phyloP scores from a whole-genome alignment of 2,888 invertebrate species.

The Agrotis exclamationis region DNA sequence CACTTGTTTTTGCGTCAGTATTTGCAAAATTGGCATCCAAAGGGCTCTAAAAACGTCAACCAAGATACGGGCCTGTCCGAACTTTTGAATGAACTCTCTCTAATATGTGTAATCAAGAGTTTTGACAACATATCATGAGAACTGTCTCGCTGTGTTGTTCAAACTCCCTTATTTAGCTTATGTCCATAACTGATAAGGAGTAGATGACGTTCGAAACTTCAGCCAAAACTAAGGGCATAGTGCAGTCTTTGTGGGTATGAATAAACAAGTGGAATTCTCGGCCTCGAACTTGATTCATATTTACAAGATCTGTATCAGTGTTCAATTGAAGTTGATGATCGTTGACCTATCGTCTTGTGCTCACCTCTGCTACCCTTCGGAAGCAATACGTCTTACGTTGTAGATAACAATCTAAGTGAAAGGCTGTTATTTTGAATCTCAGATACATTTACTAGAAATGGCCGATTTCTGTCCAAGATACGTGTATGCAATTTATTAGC shows the following conservation, averaged over 20 bases:
- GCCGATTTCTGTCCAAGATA: conserved; percentile 50
- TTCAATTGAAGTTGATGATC: conserved; percentile 74
- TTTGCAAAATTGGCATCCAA: conserved; percentile 11
- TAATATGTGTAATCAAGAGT: too few species aligned
- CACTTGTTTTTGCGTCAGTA: conserved; percentile 35
- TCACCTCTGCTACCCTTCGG: conserved; percentile 74
- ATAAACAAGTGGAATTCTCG: conserved; percentile 30
- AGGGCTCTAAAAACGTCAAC: too few species aligned
- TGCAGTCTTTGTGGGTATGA: conserved; percentile 1
- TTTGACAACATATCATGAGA: too few species aligned
- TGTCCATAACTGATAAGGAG: too few species aligned
- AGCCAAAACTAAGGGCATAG: too few species aligned
- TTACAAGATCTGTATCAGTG: conserved; percentile 68
- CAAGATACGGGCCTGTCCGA: too few species aligned
- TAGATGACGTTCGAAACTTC: too few species aligned
- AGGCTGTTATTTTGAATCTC: conserved; percentile 65
- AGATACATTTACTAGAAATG: conserved; percentile 56
- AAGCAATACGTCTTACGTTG: conserved; percentile 68
- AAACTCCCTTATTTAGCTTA: too few species aligned
- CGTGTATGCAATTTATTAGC: conserved; percentile 49
- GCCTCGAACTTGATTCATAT: conserved; percentile 42
- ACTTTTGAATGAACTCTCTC: too few species aligned
- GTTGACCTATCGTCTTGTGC: conserved; percentile 69
- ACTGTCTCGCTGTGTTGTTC: too few species aligned
- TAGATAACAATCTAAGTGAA: conserved; percentile 73